Evolutionary conservation across 2,888 invertebrate genomes (phyloP).

Genomic region (Oxycera nigricornis): DNA sequence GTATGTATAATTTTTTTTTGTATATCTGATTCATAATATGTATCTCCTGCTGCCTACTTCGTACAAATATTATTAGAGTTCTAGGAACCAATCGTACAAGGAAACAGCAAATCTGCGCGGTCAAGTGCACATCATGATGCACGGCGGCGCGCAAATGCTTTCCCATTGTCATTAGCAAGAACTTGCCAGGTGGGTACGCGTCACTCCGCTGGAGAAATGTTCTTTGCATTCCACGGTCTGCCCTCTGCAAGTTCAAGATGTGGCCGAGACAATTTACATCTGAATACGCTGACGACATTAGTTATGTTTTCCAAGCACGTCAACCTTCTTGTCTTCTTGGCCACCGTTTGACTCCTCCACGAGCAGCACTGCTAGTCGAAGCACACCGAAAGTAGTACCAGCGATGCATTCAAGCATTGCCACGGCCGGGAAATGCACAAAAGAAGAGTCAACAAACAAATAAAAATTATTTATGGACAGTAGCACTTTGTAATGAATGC

Average conservation of each 20-base stretch:
- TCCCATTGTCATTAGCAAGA: neutral
- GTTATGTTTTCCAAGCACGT: constrained; percentile 31
- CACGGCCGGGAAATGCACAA: constrained; percentile 1
- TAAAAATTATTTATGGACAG: constrained; percentile 24
- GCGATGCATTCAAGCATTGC: neutral
- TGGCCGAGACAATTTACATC: constrained; percentile 8
- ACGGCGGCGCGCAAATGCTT: neutral
- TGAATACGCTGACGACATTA: neutral
- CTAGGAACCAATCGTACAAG: too few relatives aligned
- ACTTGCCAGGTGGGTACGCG: neutral
- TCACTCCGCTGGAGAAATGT: neutral
- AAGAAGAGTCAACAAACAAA: constrained; percentile 29
- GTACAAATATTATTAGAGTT: too few relatives aligned
- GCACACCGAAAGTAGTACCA: neutral
- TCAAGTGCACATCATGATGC: neutral
- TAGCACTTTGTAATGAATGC: constrained; percentile 22
- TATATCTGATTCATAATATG: too few relatives aligned
- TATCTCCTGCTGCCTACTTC: too few relatives aligned
- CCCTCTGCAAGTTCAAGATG: neutral
- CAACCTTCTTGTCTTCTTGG: constrained; percentile 26
- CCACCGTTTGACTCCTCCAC: neutral
- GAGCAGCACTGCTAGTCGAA: neutral
- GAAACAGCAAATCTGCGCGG: too few relatives aligned
- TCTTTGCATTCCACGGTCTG: neutral
- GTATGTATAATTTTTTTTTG: too few relatives aligned